phyloP scores from a whole-genome alignment of 2,797 vertebrate species.

The Falco peregrinus region DNA sequence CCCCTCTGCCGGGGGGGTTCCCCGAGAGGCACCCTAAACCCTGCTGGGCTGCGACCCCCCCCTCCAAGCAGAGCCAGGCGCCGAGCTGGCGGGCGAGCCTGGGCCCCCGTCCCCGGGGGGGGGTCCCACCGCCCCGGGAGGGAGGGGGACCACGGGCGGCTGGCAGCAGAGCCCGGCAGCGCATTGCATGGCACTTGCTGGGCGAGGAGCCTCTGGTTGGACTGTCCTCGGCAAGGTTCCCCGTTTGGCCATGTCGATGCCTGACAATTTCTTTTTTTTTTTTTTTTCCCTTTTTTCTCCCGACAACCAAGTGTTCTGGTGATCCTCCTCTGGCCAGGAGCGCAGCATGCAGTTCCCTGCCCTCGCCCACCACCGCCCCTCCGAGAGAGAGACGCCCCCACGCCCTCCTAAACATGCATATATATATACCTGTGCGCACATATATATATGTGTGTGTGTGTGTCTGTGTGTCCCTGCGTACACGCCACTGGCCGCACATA shows the following conservation, averaged over 20 bases:
- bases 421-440: conserved; percentile 72
- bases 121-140: background rate
- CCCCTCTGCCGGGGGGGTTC: background rate
- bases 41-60: background rate
- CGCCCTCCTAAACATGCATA: conserved; percentile 75
- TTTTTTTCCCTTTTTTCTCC: background rate
- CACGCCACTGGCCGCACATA: conserved; percentile 27
- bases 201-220: conserved; percentile 87
- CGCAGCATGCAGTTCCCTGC: conserved; percentile 77
- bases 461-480: conserved; percentile 68
- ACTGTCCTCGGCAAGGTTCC: conserved; percentile 90
- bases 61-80: background rate
- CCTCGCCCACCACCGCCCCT: conserved; percentile 43
- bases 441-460: conserved; percentile 65
- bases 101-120: background rate
- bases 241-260: conserved; percentile 96
- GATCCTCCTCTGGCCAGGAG: conserved; percentile 71
- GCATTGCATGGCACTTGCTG: conserved; percentile 62
- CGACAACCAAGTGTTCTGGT: conserved; percentile 69
- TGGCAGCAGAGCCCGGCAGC: conserved; percentile 21
- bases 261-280: conserved; percentile 78
- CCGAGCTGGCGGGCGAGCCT: background rate
- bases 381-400: conserved; percentile 69
- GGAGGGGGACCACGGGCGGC: background rate
- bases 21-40: background rate